Evolutionary conservation across 2,888 invertebrate genomes (phyloP).

Genomic region (Mythimna albipuncta): DNA sequence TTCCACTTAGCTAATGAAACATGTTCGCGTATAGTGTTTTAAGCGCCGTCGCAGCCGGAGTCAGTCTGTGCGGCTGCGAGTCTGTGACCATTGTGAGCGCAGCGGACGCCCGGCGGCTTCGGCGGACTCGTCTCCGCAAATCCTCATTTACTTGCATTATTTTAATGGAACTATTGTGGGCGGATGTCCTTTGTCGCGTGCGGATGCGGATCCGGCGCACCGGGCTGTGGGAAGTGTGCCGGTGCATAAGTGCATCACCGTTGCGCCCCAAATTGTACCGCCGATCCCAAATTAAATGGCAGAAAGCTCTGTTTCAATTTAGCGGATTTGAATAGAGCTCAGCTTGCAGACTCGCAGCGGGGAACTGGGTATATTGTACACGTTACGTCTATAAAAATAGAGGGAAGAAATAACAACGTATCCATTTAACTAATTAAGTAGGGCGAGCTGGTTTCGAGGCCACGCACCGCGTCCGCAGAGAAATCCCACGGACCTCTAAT

Average conservation of each 20-base stretch:
- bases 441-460: slow-evolving; percentile 80
- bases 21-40: slow-evolving; percentile 90
- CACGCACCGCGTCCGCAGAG: slow-evolving; percentile 80
- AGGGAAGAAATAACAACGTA: slow-evolving; percentile 76
- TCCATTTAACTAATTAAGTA: slow-evolving; percentile 88
- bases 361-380: slow-evolving; percentile 78
- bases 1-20: slow-evolving; percentile 91
- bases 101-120: slow-evolving; percentile 80
- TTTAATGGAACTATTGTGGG: slow-evolving; percentile 91
- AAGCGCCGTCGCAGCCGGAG: slow-evolving; percentile 79
- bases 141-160: slow-evolving; percentile 91
- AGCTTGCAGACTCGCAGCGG: slow-evolving; percentile 62
- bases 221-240: slow-evolving; percentile 85
- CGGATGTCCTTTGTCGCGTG: slow-evolving; percentile 88
- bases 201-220: slow-evolving; percentile 82
- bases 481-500: slow-evolving; percentile 85
- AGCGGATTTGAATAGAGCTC: slow-evolving; percentile 73
- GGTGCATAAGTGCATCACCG: slow-evolving; percentile 86
- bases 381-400: slow-evolving; percentile 73
- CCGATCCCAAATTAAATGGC: slow-evolving; percentile 79
- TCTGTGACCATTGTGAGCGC: slow-evolving; percentile 77
- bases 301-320: slow-evolving; percentile 81
- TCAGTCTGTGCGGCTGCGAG: slow-evolving; percentile 67
- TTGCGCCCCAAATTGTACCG: slow-evolving; percentile 82
- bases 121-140: slow-evolving; percentile 87